Evolutionary conservation across 2,888 invertebrate genomes (phyloP), one percentile per base, ranked within the genome.

Genomic region (Torymus auratus): DNA sequence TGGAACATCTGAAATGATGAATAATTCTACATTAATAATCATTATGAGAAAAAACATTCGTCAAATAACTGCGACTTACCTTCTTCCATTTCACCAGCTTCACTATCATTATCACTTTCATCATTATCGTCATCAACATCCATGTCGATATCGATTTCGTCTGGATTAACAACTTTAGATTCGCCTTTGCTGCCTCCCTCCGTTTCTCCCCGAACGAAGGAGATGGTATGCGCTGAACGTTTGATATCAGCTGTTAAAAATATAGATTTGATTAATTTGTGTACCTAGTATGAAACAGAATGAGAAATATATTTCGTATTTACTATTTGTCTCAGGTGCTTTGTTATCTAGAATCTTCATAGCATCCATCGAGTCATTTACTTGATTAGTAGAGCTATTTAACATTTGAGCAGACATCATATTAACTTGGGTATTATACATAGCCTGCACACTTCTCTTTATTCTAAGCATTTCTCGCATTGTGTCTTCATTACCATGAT

Each of bases 401-500:
- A 98, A 92, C 96, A 99, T 98, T 91, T 99, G 99, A 0, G 98
- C 98, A 14, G 98, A 97, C 98, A 99, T 99, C 96, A 98, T 99
- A 90, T 99, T 99, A n/a, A 95, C 94, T 92, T 99, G 98, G 0
- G 99, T 99, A 91, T 99, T 99, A 91, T 98, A 99, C 87, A 97
- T 97, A 4, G 99, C 99, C 92, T 99, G 98, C 0, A 99, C 97
- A 88, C 98, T 98, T 86, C 99, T 94, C 92, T 99, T 98, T 83
- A 99, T 98, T 87, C 99, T 93, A 86, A 99, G 92, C 99, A 99
- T 99, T 92, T 99, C 99, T 65, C 99, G 93, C 94, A 99, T 98
- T 0, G 99, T 99, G 89, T 99, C 99, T 91, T 99, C 99, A 92
- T 99, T 99, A 15, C 99, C 99, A 91, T 99, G 99, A 68, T 97